These are phyloP conservation scores for Hemichromis elongatus DNA, from an alignment of 2,113 vertebrate species.

Conservation along the genomic window DNA sequence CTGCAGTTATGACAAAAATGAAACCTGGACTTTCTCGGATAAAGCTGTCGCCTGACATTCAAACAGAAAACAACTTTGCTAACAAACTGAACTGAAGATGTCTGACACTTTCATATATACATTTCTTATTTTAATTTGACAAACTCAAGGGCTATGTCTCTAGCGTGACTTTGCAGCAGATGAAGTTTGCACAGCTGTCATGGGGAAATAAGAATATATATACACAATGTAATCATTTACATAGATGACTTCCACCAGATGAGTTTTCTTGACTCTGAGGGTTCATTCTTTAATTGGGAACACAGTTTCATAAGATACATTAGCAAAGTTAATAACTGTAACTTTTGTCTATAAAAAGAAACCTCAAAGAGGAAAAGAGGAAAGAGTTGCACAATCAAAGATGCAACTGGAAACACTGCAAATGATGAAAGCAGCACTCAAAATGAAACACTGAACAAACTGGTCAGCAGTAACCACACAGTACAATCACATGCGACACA, in stretches of 20 bases:
- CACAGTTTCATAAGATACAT: background rate
- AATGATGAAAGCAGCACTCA: background rate
- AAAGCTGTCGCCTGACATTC: background rate
- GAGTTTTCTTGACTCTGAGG: background rate
- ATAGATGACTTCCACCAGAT: background rate
- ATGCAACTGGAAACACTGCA: background rate
- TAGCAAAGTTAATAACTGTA: background rate
- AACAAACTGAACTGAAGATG: background rate
- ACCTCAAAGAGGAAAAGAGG: background rate
- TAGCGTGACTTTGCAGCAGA: background rate
- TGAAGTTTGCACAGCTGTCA: background rate
- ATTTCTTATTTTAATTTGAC: background rate
- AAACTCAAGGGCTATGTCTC: background rate
- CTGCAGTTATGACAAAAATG: background rate
- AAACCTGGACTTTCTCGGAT: background rate
- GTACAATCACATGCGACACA: background rate
- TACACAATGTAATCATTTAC: background rate
- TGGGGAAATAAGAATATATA: background rate
- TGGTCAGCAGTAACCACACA: background rate
- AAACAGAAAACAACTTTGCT: background rate
- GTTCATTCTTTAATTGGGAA: background rate
- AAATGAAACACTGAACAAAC: background rate
- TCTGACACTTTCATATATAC: background rate
- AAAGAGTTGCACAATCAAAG: background rate
- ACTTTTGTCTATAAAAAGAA: background rate